Evolutionary conservation across 2,797 vertebrate genomes (phyloP).

Genomic region (Denticeps clupeoides): DNA sequence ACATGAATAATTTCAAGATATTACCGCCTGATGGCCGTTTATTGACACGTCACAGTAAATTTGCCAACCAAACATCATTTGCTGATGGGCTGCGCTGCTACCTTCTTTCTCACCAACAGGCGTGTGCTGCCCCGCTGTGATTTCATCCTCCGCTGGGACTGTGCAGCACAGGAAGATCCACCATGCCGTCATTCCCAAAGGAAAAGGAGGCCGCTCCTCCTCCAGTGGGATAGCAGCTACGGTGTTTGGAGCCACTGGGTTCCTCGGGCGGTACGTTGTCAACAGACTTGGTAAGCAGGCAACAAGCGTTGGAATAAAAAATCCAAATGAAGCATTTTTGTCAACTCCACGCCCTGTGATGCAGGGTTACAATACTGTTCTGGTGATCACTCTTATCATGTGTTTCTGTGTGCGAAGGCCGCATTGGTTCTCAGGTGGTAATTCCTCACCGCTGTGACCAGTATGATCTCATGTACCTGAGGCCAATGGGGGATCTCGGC

Average conservation of each 20-base stretch:
- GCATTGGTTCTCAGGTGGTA: slow-evolving; percentile 81
- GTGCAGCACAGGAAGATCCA: slow-evolving; percentile 70
- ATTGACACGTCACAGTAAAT: not conserved
- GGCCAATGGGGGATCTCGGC: slow-evolving; percentile 90
- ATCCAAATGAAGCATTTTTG: too few species aligned
- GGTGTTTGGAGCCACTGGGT: slow-evolving; percentile 90
- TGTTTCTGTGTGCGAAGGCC: slow-evolving; percentile 52
- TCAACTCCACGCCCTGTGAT: not conserved
- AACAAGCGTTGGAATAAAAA: too few species aligned
- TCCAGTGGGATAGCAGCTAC: slow-evolving; percentile 85
- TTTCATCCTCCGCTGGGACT: slow-evolving; percentile 40
- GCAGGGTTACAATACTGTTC: not conserved
- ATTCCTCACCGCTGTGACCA: slow-evolving; percentile 82
- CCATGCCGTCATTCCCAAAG: slow-evolving; percentile 69
- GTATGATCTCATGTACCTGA: slow-evolving; percentile 82
- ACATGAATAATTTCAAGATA: not conserved
- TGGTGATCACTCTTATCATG: not conserved
- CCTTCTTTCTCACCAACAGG: slow-evolving; percentile 37
- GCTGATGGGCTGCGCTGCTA: slow-evolving; percentile 4
- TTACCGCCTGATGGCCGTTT: not conserved
- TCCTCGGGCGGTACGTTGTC: slow-evolving; percentile 85
- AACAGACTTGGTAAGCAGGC: slow-evolving; percentile 84
- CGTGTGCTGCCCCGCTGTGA: slow-evolving; percentile 41
- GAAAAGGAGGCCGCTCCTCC: slow-evolving; percentile 85
- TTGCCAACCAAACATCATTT: not conserved